Evolutionary conservation across 1,140 invertebrate genomes (phyloP), one percentile per base, ranked within the genome.

Genomic region (Ceratina japonica): DNA sequence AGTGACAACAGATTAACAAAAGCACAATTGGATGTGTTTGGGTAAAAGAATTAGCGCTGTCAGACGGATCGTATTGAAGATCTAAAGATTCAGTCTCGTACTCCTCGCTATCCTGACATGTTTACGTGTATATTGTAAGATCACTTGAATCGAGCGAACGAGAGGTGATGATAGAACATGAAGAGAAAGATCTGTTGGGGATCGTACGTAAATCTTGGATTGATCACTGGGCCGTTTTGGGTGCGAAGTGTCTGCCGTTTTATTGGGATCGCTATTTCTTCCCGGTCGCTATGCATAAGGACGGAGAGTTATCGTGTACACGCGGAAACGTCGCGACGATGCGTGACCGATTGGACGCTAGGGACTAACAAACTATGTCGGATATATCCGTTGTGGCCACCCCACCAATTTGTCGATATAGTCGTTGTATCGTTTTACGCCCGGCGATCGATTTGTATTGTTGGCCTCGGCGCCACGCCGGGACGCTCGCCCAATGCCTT

Each of bases 281-380:
- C 13, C 52, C 24, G n/a, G 2, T 61, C 15, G 59, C 1, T 27
- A 37, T 68, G 44, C 66, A 69, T 79, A 81, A 79, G 77, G 63
- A 37, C 51, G 52, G 61, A 82, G 79, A 86, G 62, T 76, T 80
- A 81, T 80, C 70, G 51, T 58, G 61, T 54, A 52, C 64, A 83
- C 69, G 51, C 24, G 77, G 77, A 78, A 83, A 82, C 75, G 83
- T 83, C 75, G 75, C 62, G 70, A 63, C 86, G 76, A 79, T 84
- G 83, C 85, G 86, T 87, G 86, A 87, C 85, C 85, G 81, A 87
- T 87, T 84, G 86, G 85, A 58, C 85, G 79, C 85, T 68, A 76
- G 86, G 85, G 86, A 85, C 83, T 87, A 84, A 84, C 85, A 85
- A 85, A 85, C 80, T 80, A 66, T n/a, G 72, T 68, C 78, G 62